Conservation (phyloP, 2,888 invertebrate genomes). For the Tipula helvola region DNA sequence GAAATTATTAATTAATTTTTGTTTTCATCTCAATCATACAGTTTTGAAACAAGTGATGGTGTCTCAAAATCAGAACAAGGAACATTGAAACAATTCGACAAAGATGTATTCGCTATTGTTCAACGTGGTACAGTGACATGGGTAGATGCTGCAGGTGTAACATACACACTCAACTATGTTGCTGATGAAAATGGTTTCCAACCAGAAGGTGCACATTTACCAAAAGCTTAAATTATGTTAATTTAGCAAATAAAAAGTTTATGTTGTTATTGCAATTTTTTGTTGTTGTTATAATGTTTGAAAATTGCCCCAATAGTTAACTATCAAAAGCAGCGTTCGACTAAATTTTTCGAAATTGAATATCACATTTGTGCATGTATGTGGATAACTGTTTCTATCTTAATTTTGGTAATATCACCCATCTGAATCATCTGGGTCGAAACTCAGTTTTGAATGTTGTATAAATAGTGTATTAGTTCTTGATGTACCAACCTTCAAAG, state of each 20-base stretch:
- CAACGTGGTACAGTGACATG: conserved; percentile 41
- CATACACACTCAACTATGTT: conserved; percentile 41
- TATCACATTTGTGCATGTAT: too few species aligned
- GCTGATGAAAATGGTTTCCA: conserved; percentile 36
- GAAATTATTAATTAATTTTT: not conserved
- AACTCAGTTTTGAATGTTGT: too few species aligned
- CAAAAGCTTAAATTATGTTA: conserved; percentile 21
- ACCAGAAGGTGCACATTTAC: conserved; percentile 39
- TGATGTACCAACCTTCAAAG: too few species aligned
- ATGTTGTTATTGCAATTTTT: not conserved
- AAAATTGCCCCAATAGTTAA: too few species aligned
- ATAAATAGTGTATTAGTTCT: too few species aligned
- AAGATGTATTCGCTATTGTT: conserved; percentile 40
- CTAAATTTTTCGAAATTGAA: too few species aligned
- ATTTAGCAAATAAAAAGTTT: not conserved
- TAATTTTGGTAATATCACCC: too few species aligned
- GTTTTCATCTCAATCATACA: conserved; percentile 20
- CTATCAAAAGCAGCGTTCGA: too few species aligned
- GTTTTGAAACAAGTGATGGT: conserved; percentile 42
- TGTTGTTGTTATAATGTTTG: too few species aligned
- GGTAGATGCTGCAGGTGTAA: conserved; percentile 43
- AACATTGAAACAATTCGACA: conserved; percentile 39
- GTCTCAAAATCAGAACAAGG: conserved; percentile 40
- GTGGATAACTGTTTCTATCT: too few species aligned
- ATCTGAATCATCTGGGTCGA: too few species aligned